These are phyloP conservation scores for Ameiurus melas DNA, from an alignment of 2,113 vertebrate species.

Conservation along the genomic window DNA sequence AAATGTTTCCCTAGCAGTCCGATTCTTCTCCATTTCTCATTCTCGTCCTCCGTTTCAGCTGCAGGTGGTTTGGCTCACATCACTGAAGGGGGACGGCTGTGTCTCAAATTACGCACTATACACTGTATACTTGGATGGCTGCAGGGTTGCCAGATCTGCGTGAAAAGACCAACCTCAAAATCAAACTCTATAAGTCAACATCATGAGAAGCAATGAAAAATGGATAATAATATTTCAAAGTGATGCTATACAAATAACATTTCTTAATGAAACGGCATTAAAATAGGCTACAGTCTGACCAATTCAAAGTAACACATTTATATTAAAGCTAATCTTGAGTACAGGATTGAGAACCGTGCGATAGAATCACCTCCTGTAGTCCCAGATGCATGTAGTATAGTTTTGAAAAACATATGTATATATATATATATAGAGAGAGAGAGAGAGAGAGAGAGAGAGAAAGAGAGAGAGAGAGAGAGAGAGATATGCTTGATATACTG, in stretches of 20 bases:
- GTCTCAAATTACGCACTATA: background rate
- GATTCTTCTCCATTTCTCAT: constrained; percentile 10
- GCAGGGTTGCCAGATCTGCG: background rate
- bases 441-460: too few relatives aligned
- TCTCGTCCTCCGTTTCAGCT: background rate
- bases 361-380: background rate
- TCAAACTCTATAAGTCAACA: background rate
- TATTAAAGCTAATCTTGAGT: background rate
- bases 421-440: too few relatives aligned
- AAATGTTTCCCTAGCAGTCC: constrained; percentile 20
- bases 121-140: background rate
- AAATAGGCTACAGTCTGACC: background rate
- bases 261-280: background rate
- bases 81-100: background rate
- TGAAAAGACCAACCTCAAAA: background rate
- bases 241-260: background rate
- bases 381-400: background rate
- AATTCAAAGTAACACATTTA: background rate
- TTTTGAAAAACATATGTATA: background rate
- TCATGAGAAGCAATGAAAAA: background rate
- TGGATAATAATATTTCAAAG: background rate
- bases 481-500: background rate
- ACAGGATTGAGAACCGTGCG: too few relatives aligned
- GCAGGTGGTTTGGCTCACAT: constrained; percentile 13
- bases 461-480: too few relatives aligned